These are phyloP conservation scores for Candidula unifasciata DNA, from an alignment of 2,888 invertebrate species.

Conservation along the genomic window DNA sequence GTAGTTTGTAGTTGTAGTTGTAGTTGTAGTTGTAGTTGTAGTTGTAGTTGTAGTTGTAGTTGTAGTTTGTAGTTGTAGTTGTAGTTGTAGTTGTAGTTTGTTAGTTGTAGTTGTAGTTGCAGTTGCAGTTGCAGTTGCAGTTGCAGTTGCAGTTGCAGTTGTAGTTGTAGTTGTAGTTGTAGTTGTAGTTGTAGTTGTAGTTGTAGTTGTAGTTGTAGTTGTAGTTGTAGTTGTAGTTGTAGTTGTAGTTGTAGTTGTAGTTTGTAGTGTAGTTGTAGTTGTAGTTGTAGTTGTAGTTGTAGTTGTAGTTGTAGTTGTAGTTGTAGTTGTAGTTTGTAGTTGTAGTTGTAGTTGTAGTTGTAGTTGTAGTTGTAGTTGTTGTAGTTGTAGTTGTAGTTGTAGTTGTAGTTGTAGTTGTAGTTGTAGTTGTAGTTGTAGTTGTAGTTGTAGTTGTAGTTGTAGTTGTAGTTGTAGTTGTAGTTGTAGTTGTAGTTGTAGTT, in stretches of 20 bases:
- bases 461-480: constrained; percentile 38
- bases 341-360: too few relatives aligned
- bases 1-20: constrained; percentile 34
- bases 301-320: constrained; percentile 1
- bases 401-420: constrained; percentile 21
- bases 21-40: constrained; percentile 31
- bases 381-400: constrained; percentile 13
- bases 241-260: too few relatives aligned
- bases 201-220: neutral
- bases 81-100: too few relatives aligned
- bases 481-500: constrained; percentile 38
- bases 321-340: neutral
- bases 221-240: too few relatives aligned
- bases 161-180: neutral
- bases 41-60: too few relatives aligned
- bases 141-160: too few relatives aligned
- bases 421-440: constrained; percentile 40
- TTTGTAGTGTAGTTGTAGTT: too few relatives aligned
- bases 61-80: too few relatives aligned
- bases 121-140: too few relatives aligned
- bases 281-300: neutral
- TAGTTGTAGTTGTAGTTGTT: neutral
- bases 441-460: constrained; percentile 39
- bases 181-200: constrained; percentile 5
- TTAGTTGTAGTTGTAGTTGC: too few relatives aligned